Evolutionary conservation across 2,888 invertebrate species (phyloP).

Genomic region (Lithosia quadra): DNA sequence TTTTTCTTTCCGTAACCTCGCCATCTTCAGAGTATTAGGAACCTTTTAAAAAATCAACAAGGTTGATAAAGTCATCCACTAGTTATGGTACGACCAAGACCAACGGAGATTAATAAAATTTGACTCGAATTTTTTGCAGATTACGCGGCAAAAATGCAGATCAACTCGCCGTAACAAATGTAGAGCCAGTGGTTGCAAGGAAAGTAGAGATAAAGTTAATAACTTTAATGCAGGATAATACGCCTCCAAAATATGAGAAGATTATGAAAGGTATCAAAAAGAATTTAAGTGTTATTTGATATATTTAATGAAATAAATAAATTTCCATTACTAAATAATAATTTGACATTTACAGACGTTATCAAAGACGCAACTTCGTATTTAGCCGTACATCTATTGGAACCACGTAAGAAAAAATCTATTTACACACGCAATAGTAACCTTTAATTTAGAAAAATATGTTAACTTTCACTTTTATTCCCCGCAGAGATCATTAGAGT

Average conservation of each 20-base stretch:
- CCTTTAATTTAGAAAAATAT: too few relatives aligned
- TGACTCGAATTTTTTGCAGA: slow-evolving; percentile 47
- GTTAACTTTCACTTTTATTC: neutral
- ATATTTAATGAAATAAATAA: neutral
- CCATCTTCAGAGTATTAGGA: too few relatives aligned
- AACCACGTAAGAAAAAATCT: slow-evolving; percentile 71
- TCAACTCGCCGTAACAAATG: slow-evolving; percentile 58
- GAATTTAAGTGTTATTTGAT: neutral
- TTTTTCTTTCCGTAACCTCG: too few relatives aligned
- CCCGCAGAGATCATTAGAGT: slow-evolving; percentile 69
- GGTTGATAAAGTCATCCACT: too few relatives aligned
- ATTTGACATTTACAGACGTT: slow-evolving; percentile 65
- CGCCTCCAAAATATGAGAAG: slow-evolving; percentile 55
- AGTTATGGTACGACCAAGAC: too few relatives aligned
- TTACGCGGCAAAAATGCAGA: slow-evolving; percentile 70
- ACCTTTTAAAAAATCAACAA: too few relatives aligned
- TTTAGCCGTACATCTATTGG: slow-evolving; percentile 70
- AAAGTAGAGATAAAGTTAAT: slow-evolving; percentile 77
- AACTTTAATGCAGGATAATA: slow-evolving; percentile 60
- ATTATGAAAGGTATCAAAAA: slow-evolving; percentile 65
- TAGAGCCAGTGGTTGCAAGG: slow-evolving; percentile 73
- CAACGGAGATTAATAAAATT: too few relatives aligned
- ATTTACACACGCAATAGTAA: neutral
- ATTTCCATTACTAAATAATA: neutral
- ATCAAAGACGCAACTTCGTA: slow-evolving; percentile 73